Evolutionary conservation across 2,113 vertebrate species (phyloP), one percentile per base, ranked within the genome.

Genomic region (Cathartes aura): DNA sequence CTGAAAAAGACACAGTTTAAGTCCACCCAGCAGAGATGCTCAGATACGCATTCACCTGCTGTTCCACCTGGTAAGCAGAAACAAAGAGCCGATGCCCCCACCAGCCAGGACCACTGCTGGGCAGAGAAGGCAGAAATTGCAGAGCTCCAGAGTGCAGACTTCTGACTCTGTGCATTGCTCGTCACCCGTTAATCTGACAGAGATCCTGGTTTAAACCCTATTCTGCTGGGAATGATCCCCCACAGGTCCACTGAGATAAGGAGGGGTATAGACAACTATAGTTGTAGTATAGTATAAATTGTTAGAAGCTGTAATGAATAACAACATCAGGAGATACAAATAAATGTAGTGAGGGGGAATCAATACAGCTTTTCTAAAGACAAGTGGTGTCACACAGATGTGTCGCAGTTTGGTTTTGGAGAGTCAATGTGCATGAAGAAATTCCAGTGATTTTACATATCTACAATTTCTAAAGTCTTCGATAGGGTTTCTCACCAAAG

Each of bases 31-130:
- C 17, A 86, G 66, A 47, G 32, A 47, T 12, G 30, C 55, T 58
- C 23, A 52, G 64, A 36, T 43, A 50, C 1, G 0, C 0, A 0
- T 29, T 76, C 58, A 50, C 19, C 34, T 53, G 26, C 66, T 62
- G 42, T 50, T 45, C 43, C 34, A 70, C 79, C 50, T 43, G 34
- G 50, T 0, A 2, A 80, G 48, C 24, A 47, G 38, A 68, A 89
- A 26, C 22, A 60, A 67, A 50, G 13, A 84, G 23, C 13, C 2
- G 1, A 20, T 15, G 79, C 32, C 36, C 27, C 17, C 53, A 38
- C 29, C 48, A 76, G 27, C 42, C 81, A 67, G 71, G 9, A 81
- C 14, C 48, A 38, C 27, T 12, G 3, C 45, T 79, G 53, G 63
- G 59, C 23, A 60, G 18, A 21, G 56, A 34, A 76, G 23, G 38